Conservation (phyloP, 2,888 invertebrate species). For the Drosophila picticornis region DNA sequence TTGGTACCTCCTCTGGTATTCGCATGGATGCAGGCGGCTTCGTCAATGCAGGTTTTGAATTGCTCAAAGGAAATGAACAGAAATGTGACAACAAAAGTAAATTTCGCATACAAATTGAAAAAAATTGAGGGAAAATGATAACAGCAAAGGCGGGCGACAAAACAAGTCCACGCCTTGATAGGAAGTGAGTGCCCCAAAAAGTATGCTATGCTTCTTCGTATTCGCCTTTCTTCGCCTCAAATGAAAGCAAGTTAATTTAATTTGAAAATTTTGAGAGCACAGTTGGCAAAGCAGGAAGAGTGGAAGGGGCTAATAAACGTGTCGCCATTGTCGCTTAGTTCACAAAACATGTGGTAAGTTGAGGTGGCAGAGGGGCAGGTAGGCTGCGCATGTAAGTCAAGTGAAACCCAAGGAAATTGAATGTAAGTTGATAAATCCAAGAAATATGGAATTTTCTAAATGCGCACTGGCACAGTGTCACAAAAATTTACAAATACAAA, state of each 20-base stretch:
- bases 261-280: conserved; percentile 65
- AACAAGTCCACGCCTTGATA: conserved; percentile 31
- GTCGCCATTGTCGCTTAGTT: conserved; percentile 63
- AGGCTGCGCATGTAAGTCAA: conserved; percentile 34
- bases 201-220: conserved; percentile 36
- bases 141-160: conserved; percentile 17
- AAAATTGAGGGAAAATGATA: conserved; percentile 10
- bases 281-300: conserved; percentile 37
- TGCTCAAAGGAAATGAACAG: conserved; percentile 73
- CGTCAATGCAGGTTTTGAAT: conserved; percentile 64
- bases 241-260: conserved; percentile 78
- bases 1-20: conserved; percentile 14
- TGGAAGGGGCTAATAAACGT: conserved; percentile 61
- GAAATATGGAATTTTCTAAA: conserved; percentile 40
- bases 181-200: conserved; percentile 44
- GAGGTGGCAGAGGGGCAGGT: background rate
- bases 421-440: conserved; percentile 63
- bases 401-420: conserved; percentile 66
- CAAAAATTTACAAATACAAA: background rate
- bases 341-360: conserved; percentile 37
- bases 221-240: conserved; percentile 45
- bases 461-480: conserved; percentile 39
- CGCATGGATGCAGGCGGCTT: conserved; percentile 31
- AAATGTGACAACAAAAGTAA: conserved; percentile 68
- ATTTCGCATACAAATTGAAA: conserved; percentile 56